Conservation (phyloP, 2,888 invertebrate species). For the Macrosiphum euphorbiae region DNA sequence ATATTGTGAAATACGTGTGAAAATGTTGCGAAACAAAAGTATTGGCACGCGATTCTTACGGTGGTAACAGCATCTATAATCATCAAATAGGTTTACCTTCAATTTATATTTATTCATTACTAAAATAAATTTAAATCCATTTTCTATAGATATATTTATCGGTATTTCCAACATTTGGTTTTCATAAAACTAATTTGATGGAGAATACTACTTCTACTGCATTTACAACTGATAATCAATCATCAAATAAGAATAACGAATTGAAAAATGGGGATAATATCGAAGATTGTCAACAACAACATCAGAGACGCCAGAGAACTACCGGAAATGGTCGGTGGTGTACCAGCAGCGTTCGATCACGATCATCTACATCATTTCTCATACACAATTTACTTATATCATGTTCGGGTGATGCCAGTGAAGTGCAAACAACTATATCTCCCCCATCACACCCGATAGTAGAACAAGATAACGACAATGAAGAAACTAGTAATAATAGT, state of each 20-base stretch:
- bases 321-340: constrained; percentile 44
- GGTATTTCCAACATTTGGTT: constrained; percentile 17
- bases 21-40: constrained; percentile 55
- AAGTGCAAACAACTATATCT: neutral
- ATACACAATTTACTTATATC: constrained; percentile 59
- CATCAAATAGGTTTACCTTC: constrained; percentile 2
- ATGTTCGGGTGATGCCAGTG: constrained; percentile 7
- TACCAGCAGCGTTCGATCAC: constrained; percentile 47
- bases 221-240: neutral
- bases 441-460: neutral
- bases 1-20: constrained; percentile 60
- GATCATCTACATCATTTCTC: constrained; percentile 60
- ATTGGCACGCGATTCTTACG: constrained; percentile 62
- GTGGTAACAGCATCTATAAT: constrained; percentile 29
- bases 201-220: constrained; percentile 19
- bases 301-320: constrained; percentile 64
- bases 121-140: constrained; percentile 29
- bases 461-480: constrained; percentile 15
- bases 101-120: constrained; percentile 1
- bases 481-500: neutral
- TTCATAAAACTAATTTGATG: constrained; percentile 35
- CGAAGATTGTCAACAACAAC: constrained; percentile 27
- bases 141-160: constrained; percentile 8
- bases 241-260: constrained; percentile 5
- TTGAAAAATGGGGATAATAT: constrained; percentile 13